Conservation (phyloP, 2,113 vertebrate genomes). For the Heliornis fulica region DNA sequence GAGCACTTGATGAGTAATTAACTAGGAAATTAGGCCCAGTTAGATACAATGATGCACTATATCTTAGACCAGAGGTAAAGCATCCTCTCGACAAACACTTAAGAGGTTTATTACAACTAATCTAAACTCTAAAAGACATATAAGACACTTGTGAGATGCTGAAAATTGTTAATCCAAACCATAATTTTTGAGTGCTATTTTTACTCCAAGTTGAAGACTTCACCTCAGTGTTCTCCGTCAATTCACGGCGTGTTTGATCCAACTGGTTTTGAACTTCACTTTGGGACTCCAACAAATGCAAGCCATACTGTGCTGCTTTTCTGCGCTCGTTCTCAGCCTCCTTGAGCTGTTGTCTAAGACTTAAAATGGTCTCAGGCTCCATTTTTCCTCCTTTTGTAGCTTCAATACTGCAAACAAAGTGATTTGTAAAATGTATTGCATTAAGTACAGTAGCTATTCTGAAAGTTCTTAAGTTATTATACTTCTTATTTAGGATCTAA, state of each 20-base stretch:
- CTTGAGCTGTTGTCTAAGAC: constrained; percentile 78
- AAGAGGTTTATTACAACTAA: not conserved
- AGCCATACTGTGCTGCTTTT: constrained; percentile 89
- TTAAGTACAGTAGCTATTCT: not conserved
- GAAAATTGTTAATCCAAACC: not conserved
- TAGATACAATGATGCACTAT: not conserved
- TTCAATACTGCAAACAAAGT: not conserved
- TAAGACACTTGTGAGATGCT: not conserved
- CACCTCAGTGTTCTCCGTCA: constrained; percentile 85
- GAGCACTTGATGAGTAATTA: not conserved
- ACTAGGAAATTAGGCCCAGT: not conserved
- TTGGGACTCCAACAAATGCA: constrained; percentile 87
- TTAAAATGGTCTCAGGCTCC: constrained; percentile 71
- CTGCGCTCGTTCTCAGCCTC: constrained; percentile 83
- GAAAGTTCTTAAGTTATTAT: not conserved
- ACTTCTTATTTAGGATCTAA: not conserved
- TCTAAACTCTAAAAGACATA: not conserved
- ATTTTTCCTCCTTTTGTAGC: constrained; percentile 19
- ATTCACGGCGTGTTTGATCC: constrained; percentile 85
- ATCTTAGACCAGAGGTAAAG: not conserved
- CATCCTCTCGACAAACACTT: not conserved
- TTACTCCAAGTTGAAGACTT: not conserved
- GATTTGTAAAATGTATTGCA: not conserved
- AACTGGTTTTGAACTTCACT: constrained; percentile 84
- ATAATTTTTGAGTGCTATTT: not conserved